Percentiles rank a stretch among this genome's conserved stretches.
phyloP scores from a whole-genome alignment of 2,888 invertebrate species.

The Carabus problematicus region DNA sequence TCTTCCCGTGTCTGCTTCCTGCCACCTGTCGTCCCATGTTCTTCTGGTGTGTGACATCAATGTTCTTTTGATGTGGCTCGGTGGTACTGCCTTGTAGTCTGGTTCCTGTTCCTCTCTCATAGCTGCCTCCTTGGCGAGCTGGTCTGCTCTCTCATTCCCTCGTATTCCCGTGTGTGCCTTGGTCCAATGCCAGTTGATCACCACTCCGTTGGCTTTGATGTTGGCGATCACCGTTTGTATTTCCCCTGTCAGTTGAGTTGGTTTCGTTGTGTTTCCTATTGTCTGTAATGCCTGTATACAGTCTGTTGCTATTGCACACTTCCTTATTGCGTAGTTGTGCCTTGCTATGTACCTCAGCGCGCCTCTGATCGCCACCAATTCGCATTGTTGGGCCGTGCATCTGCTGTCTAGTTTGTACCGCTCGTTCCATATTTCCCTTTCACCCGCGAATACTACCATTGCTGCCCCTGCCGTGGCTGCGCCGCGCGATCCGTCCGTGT shows the following conservation, averaged over 20 bases:
- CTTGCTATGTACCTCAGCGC: constrained; percentile 9
- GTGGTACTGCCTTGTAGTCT: no score
- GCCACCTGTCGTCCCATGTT: background rate
- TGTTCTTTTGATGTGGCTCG: no score
- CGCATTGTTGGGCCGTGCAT: constrained; percentile 28
- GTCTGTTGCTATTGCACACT: constrained; percentile 13
- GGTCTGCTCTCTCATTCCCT: constrained; percentile 24
- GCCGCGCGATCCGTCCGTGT: constrained; percentile 15
- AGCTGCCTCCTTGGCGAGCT: constrained; percentile 13
- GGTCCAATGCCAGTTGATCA: constrained; percentile 10
- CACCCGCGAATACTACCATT: background rate
- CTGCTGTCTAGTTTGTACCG: constrained; percentile 4
- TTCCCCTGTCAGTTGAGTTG: constrained; percentile 2
- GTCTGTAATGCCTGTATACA: background rate
- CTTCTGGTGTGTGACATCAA: background rate
- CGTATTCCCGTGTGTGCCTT: constrained; percentile 1
- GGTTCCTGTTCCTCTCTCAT: no score
- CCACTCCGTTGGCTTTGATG: no score
- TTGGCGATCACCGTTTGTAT: background rate
- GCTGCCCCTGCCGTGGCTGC: constrained; percentile 8
- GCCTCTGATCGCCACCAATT: constrained; percentile 10
- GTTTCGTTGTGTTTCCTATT: background rate
- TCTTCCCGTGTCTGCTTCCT: background rate
- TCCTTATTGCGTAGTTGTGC: background rate
- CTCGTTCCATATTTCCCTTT: background rate